Evolutionary conservation across 2,888 invertebrate genomes (phyloP).

Genomic region (Syritta pipiens): DNA sequence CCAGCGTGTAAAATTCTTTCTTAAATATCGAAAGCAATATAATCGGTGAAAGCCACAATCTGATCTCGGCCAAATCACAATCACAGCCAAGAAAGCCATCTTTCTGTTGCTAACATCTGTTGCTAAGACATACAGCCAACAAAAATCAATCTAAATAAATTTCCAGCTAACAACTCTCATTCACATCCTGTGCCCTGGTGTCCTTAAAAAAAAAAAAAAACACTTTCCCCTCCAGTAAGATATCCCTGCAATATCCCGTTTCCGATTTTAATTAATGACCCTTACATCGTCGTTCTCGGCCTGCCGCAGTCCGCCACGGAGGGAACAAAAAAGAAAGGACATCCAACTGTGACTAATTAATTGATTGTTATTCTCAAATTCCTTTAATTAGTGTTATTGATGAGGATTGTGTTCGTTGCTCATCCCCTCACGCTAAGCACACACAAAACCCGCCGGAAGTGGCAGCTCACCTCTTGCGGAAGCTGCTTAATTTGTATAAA

Average conservation of each 20-base stretch:
- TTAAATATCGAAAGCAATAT: no score
- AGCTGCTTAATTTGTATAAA: conserved; percentile 38
- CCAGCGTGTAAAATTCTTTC: no score
- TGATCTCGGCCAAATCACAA: no score
- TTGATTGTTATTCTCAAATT: conserved; percentile 46
- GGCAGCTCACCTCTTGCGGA: conserved; percentile 35
- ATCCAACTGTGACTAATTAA: conserved; percentile 43
- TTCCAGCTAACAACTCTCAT: no score
- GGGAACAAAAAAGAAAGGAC: not conserved
- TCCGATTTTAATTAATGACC: conserved; percentile 41
- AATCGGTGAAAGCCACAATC: no score
- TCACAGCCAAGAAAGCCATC: no score
- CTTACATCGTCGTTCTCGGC: not conserved
- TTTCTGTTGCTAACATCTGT: no score
- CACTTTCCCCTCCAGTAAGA: not conserved
- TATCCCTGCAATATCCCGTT: conserved; percentile 1
- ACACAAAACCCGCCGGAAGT: conserved; percentile 25
- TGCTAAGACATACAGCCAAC: no score
- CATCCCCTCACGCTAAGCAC: conserved; percentile 39
- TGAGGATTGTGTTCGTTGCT: conserved; percentile 12
- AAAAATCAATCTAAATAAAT: no score
- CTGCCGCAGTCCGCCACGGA: not conserved
- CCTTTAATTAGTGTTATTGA: conserved; percentile 48
- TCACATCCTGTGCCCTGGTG: no score
- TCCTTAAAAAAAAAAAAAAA: not conserved